Evolutionary conservation across 1,140 invertebrate species (phyloP), one percentile per base, ranked within the genome.

Genomic region (Nomia melanderi): DNA sequence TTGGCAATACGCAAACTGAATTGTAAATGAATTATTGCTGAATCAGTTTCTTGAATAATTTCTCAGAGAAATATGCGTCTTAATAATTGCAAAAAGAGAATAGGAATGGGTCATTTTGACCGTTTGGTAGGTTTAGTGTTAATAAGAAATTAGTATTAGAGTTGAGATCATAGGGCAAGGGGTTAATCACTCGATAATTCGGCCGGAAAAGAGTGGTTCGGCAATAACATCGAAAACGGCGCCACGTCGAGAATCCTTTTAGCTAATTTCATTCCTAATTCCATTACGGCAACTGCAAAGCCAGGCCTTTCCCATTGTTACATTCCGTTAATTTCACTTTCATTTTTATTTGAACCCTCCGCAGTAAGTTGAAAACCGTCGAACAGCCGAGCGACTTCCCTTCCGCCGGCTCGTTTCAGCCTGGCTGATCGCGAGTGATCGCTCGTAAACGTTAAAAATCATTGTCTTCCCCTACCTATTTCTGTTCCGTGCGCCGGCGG

Each of bases 251-350:
- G 81, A 81, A 85, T 85, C 82, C 83, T 84, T 81, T 85, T 84
- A 84, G 82, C 75, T 85, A 85, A 85, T 85, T 85, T 84, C 83
- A 84, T 84, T 74, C 31, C 78, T 85, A 84, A 85, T 85, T 83
- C 66, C 82, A 83, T 85, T 85, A 85, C 54, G 69, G 64, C 73
- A 77, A 73, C 65, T 66, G 70, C 78, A 77, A 81, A 85, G 82
- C 82, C 56, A 14, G 73, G 63, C 65, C 73, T 54, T 83, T 78
- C n/a, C 56, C 70, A 80, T 78, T 67, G 74, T 75, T 83, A 81
- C 69, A 54, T 78, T 78, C 66, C 74, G 70, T 81, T 85, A 81
- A 85, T 83, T 84, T 81, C 73, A 64, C 78, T 80, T 53, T 67
- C 50, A 71, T 77, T 81, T 76, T 79, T 77, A 63, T 57, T 69